Percentiles rank a stretch among this genome's conserved stretches.
phyloP scores from a whole-genome alignment of 2,797 vertebrate genomes.

The Telmatherina bonti region DNA sequence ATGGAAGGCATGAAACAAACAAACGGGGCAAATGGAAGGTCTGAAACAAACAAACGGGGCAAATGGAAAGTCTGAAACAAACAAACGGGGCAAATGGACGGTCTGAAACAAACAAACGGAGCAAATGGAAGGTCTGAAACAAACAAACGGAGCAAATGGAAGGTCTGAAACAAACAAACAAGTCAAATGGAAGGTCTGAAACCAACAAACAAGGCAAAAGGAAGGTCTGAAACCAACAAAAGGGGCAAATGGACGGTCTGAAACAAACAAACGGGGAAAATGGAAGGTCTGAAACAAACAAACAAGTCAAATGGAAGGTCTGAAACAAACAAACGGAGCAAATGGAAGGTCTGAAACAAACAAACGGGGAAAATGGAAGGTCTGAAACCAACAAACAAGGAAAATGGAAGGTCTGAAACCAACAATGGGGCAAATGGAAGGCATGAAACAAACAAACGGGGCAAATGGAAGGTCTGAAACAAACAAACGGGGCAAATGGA shows the following conservation, averaged over 20 bases:
- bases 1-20: conserved; percentile 86
- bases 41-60: conserved; percentile 73
- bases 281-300: conserved; percentile 87
- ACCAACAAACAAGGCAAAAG: conserved; percentile 94
- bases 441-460: conserved; percentile 81
- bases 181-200: too few relatives aligned
- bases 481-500: conserved; percentile 78
- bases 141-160: conserved; percentile 78
- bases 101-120: conserved; percentile 81
- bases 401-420: conserved; percentile 92
- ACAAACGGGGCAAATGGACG: conserved; percentile 84
- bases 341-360: conserved; percentile 88
- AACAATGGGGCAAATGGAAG: conserved; percentile 83
- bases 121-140: conserved; percentile 91
- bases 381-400: too few relatives aligned
- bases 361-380: too few relatives aligned
- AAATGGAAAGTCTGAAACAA: conserved; percentile 89
- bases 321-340: conserved; percentile 62
- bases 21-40: conserved; percentile 90
- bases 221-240: conserved; percentile 86
- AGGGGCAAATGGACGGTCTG: conserved; percentile 94
- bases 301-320: conserved; percentile 91
- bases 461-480: conserved; percentile 91
- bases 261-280: conserved; percentile 5
- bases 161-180: conserved; percentile 83